Evolutionary conservation across 2,113 vertebrate genomes (phyloP).

Genomic region (Mystacornis crossleyi): DNA sequence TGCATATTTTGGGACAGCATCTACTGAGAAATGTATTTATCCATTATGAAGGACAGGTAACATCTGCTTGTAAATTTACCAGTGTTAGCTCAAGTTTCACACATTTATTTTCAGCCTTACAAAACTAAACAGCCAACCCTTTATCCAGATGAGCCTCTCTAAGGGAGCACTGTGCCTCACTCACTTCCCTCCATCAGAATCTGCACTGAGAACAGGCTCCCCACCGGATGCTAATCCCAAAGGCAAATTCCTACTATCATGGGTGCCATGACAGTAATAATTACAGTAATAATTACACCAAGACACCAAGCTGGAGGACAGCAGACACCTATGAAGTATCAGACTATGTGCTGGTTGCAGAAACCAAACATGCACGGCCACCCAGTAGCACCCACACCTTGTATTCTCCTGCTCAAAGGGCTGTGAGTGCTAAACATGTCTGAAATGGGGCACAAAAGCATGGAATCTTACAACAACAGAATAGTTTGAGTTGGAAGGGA

Average conservation of each 20-base stretch:
- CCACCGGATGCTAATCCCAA: not conserved
- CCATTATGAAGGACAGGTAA: not conserved
- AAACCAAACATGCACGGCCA: not conserved
- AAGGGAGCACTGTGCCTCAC: not conserved
- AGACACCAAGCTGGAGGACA: not conserved
- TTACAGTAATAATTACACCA: not conserved
- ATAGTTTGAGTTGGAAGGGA: not conserved
- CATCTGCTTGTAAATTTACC: not conserved
- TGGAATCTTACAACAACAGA: not conserved
- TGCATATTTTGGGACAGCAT: not conserved
- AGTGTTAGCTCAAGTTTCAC: not conserved
- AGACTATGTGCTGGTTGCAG: not conserved
- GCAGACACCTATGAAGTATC: not conserved
- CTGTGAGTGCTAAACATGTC: not conserved
- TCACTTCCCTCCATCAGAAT: not conserved
- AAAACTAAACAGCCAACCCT: not conserved
- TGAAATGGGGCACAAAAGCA: not conserved
- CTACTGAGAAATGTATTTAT: not conserved
- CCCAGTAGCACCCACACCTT: not conserved
- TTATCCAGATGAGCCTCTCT: not conserved
- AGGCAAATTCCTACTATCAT: not conserved
- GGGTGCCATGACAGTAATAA: no score
- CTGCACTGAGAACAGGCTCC: not conserved
- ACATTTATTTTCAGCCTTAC: not conserved
- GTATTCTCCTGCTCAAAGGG: accelerated